Evolutionary conservation across 2,113 vertebrate species (phyloP), one percentile per base, ranked within the genome.

Genomic region (Donacobius atricapilla): DNA sequence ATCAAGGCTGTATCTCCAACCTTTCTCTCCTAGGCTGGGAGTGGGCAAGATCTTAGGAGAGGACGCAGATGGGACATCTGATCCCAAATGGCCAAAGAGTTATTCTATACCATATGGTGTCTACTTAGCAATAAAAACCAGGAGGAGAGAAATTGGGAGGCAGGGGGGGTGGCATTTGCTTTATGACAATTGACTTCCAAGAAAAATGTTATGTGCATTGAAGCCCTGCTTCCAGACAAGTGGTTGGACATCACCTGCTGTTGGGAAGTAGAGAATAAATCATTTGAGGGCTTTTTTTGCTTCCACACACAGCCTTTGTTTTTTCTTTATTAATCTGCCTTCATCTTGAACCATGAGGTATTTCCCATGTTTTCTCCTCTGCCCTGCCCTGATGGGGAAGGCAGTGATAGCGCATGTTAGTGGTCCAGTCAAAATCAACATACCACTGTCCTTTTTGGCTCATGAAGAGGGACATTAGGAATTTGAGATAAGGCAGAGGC

Each of bases 141-240:
- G 31, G 25, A n/a, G 23, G 33, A 39, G 17, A 37, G n/a, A 69
- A 56, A 12, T 0, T 54, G 27, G 28, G 13, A 56, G 5, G 23
- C 8, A 9, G 4, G 2, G 1, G 3, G 3, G 6, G 7, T 4
- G 6, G 5, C 27, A 40, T 66, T 61, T 44, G 3, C 11, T 71
- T 82, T 48, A 31, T 3, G 16, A 51, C 4, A 13, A 20, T 13
- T 72, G 28, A 45, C 20, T 66, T 77, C 24, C 8, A 5, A 33
- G n/a, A n/a, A 8, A 60, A 77, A 23, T 8, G 2, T 16, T 53
- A 20, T 2, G 5, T 12, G 5, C 28, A 13, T 13, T 76, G 50
- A 37, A 48, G 40, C 9, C 10, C 33, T 39, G 20, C 33, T 45
- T 50, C 35, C 33, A 20, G 11, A 23, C 21, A 53, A 76, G 44